Base-by-base conservation (phyloP, 2,888 invertebrate species). In the Limnephilus rhombicus region DNA sequence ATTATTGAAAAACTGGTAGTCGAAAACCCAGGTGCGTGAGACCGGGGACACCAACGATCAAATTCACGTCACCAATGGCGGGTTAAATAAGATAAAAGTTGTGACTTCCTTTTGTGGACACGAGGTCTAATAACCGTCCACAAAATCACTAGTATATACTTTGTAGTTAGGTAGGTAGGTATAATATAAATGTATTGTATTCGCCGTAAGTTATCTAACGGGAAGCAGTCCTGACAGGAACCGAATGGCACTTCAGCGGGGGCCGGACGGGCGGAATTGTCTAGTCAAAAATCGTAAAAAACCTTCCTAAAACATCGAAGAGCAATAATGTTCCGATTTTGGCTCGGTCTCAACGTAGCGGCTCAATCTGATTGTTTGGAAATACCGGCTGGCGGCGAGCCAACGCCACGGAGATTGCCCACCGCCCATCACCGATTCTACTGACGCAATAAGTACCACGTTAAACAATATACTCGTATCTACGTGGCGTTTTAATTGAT, bases 221-320 rank as follows among this genome's bases (percentile, higher is more conserved):
- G 68, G 68, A 68, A 68, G 24, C 68, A 68, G 5, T 18, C 68
- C 68, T n/a, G 68, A 68, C 68, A 68, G 68, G 24, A 68, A 68
- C 68, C 68, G n/a, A 68, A n/a, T n/a, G 68, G n/a, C 68, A 68
- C 9, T 68, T 68, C 81, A 81, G 81, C 80, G 82, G 86, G n/a
- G 90, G 81, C 68, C 45, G 83, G 80, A 31, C 83, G 89, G 80
- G 91, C 91, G 91, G 91, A 91, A 91, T 89, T 91, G 89, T 82
- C 82, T 89, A 89, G 91, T 91, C 91, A 91, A 91, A 91, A 91
- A 91, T 89, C 37, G 68, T 2, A 90, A 85, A 90, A 68, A 68
- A 49, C 13, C 13, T 24, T 68, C 24, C 53, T 1, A 68, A 68
- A 68, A 68, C 24, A 45, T 86, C 86, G 34, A 49, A 29, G 41